Conservation (phyloP, 2,113 vertebrate species). For the Lasiurus borealis region DNA sequence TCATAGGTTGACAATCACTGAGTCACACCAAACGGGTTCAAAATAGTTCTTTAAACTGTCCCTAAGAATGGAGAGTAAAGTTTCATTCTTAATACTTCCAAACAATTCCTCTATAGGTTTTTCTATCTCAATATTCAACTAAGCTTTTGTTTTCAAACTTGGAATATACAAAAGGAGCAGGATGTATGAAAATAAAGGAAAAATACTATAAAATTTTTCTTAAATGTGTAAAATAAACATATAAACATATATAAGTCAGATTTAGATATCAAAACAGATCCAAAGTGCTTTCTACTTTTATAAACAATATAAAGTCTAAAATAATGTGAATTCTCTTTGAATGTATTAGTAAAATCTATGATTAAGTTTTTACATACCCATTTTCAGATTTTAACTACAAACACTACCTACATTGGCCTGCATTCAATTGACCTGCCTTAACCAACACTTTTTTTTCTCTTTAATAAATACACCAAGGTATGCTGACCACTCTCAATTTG, state of each 20-base stretch:
- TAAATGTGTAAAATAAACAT: constrained; percentile 29
- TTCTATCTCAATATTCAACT: constrained; percentile 34
- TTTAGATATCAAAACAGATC: constrained; percentile 35
- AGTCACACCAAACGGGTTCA: background rate
- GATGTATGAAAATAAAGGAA: background rate
- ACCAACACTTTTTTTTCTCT: background rate
- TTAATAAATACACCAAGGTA: constrained; percentile 20
- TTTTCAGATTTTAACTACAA: constrained; percentile 59
- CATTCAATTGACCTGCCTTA: constrained; percentile 2
- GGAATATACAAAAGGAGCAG: background rate
- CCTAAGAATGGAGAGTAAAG: constrained; percentile 1
- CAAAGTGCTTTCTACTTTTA: constrained; percentile 45
- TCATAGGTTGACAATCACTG: too few species aligned
- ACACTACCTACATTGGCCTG: background rate
- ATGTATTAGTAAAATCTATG: constrained; percentile 51
- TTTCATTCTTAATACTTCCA: constrained; percentile 46
- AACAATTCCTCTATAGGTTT: background rate
- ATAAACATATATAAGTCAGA: constrained; percentile 10
- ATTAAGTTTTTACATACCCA: constrained; percentile 1
- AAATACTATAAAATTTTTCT: constrained; percentile 53
- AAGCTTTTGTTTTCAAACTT: constrained; percentile 62
- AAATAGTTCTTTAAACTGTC: constrained; percentile 32
- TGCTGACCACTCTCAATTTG: constrained; percentile 9
- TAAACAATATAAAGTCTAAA: constrained; percentile 41
- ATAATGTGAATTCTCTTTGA: constrained; percentile 24